These are phyloP conservation scores for Digitonthophagus gazella DNA, from an alignment of 2,888 invertebrate species.

Conservation along the genomic window DNA sequence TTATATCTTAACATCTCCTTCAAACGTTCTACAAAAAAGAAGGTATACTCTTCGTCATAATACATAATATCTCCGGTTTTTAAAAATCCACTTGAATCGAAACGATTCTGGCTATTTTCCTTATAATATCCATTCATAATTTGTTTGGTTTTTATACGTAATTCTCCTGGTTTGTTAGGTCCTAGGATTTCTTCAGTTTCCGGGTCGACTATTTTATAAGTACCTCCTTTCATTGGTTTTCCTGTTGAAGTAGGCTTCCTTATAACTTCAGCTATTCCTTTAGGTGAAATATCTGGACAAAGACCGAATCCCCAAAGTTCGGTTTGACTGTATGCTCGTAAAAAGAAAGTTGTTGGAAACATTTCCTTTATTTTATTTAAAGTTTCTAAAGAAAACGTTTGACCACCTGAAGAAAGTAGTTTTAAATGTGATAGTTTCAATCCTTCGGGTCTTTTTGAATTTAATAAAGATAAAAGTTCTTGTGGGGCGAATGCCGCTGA, in stretches of 20 bases:
- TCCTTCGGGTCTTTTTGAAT: not conserved
- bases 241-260: conserved; percentile 9
- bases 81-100: conserved; percentile 52
- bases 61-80: no score
- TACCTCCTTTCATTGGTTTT: no score
- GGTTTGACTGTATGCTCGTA: not conserved
- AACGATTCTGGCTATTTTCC: conserved; percentile 49
- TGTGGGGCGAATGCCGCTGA: not conserved
- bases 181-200: conserved; percentile 50
- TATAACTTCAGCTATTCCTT: not conserved
- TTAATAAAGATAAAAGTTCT: not conserved
- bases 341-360: not conserved
- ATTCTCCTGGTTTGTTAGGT: conserved; percentile 54
- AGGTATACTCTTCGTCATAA: conserved; percentile 53
- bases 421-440: not conserved
- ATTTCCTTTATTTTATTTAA: not conserved
- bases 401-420: not conserved
- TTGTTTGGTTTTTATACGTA: conserved; percentile 51
- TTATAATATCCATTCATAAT: conserved; percentile 53
- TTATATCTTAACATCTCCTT: conserved; percentile 54
- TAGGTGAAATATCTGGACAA: not conserved
- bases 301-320: not conserved
- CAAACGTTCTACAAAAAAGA: no score
- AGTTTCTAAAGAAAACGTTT: not conserved
- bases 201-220: no score